These are phyloP conservation scores for Chrosomus eos DNA, from an alignment of 2,797 vertebrate genomes.

Conservation along the genomic window DNA sequence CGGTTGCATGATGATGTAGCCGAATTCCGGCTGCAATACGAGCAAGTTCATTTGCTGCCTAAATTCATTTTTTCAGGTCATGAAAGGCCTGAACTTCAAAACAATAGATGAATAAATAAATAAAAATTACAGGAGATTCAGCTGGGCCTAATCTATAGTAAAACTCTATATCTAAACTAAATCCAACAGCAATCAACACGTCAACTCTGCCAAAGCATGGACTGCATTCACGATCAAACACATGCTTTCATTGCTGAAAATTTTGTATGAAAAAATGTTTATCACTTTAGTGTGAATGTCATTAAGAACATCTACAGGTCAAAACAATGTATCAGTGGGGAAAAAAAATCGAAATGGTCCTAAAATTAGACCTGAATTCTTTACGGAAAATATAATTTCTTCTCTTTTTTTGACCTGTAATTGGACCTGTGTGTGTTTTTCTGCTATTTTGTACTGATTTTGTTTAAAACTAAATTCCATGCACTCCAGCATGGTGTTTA, in stretches of 20 bases:
- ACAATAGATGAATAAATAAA: slow-evolving; percentile 18
- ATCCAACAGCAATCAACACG: slow-evolving; percentile 6
- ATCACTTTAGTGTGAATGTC: neutral
- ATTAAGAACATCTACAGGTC: neutral
- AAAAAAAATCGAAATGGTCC: neutral
- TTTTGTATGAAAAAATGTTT: neutral
- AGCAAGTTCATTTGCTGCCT: slow-evolving; percentile 10
- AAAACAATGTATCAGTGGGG: neutral
- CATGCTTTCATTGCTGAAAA: neutral
- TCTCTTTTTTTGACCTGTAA: neutral
- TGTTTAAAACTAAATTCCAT: slow-evolving; percentile 10
- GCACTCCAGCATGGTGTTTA: neutral
- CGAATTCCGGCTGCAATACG: neutral
- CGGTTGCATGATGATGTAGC: slow-evolving; percentile 11
- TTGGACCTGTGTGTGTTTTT: neutral
- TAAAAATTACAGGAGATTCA: slow-evolving; percentile 10
- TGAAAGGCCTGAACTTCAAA: slow-evolving; percentile 11
- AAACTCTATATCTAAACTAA: slow-evolving; percentile 17
- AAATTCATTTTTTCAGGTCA: slow-evolving; percentile 25
- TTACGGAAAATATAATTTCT: neutral
- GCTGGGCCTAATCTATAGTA: slow-evolving; percentile 17
- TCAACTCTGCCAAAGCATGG: neutral
- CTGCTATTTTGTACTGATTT: neutral
- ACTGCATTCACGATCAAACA: neutral
- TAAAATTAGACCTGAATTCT: neutral